These are phyloP conservation scores for Xanthia icteritia DNA, from an alignment of 2,888 invertebrate genomes.

Conservation along the genomic window DNA sequence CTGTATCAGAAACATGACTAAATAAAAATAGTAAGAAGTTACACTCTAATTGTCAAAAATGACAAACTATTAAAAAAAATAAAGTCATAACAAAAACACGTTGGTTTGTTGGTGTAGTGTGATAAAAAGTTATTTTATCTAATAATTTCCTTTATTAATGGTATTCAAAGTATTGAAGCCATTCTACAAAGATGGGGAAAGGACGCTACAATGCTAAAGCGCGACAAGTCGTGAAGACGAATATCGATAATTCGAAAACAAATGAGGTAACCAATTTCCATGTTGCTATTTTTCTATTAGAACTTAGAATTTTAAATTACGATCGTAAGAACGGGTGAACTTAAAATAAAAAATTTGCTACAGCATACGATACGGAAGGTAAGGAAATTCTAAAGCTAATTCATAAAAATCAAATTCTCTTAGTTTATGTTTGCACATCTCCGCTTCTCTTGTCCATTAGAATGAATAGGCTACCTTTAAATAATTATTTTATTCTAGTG, in stretches of 20 bases:
- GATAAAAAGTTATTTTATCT: neutral
- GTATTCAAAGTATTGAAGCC: neutral
- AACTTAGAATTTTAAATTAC: neutral
- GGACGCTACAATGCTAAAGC: constrained; percentile 94
- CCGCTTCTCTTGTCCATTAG: neutral
- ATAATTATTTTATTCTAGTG: too few species aligned
- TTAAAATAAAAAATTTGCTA: too few species aligned
- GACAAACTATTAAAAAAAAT: constrained; percentile 47
- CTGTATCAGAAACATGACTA: neutral
- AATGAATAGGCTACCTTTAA: neutral
- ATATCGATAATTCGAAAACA: constrained; percentile 92
- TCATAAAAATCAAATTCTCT: neutral
- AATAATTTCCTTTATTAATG: neutral
- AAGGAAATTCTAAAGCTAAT: neutral
- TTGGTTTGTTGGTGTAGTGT: constrained; percentile 28
- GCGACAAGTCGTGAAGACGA: constrained; percentile 92
- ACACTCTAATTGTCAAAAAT: neutral
- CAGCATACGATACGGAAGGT: neutral
- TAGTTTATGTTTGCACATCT: neutral
- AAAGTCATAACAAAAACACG: constrained; percentile 80
- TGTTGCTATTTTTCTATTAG: neutral
- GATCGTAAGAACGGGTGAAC: too few species aligned
- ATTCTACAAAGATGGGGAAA: constrained; percentile 91
- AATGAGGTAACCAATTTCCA: constrained; percentile 90
- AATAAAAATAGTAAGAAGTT: neutral